These are phyloP conservation scores for Menidia beryllina DNA, from an alignment of 2,113 vertebrate species.

Conservation along the genomic window DNA sequence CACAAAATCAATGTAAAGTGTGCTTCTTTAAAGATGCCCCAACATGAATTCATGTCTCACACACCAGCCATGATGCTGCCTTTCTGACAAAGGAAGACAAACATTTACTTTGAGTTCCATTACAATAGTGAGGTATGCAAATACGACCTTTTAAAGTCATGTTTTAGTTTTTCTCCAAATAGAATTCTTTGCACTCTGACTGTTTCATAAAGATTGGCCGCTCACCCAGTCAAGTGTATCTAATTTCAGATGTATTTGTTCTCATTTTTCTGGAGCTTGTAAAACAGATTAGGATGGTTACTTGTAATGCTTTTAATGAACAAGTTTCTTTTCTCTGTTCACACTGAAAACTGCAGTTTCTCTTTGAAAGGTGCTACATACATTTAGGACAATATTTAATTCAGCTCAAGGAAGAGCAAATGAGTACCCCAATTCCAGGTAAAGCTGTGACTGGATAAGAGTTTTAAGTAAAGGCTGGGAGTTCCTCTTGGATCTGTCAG, in stretches of 20 bases:
- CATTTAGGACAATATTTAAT: conserved; percentile 12
- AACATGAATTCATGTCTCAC: conserved; percentile 24
- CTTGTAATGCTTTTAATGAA: no score
- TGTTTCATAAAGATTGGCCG: no score
- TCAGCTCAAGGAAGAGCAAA: conserved; percentile 35
- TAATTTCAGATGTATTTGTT: no score
- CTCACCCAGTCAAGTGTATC: no score
- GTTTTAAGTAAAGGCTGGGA: conserved; percentile 55
- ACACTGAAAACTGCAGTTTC: neutral
- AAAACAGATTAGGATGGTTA: no score
- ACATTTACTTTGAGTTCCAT: neutral
- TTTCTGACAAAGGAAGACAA: neutral
- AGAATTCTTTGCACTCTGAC: neutral
- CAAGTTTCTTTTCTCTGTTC: no score
- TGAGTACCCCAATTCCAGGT: conserved; percentile 42
- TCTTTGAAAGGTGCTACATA: neutral
- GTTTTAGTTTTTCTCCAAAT: neutral
- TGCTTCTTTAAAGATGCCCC: conserved; percentile 3
- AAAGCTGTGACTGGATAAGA: conserved; percentile 29
- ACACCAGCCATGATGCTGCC: conserved; percentile 19
- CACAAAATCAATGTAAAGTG: neutral
- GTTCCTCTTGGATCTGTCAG: conserved; percentile 49
- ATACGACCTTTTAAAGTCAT: neutral
- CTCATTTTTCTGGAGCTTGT: no score
- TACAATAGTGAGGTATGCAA: conserved; percentile 6